Evolutionary conservation across 2,113 vertebrate genomes (phyloP).

Genomic region (Nansenia antarctica): DNA sequence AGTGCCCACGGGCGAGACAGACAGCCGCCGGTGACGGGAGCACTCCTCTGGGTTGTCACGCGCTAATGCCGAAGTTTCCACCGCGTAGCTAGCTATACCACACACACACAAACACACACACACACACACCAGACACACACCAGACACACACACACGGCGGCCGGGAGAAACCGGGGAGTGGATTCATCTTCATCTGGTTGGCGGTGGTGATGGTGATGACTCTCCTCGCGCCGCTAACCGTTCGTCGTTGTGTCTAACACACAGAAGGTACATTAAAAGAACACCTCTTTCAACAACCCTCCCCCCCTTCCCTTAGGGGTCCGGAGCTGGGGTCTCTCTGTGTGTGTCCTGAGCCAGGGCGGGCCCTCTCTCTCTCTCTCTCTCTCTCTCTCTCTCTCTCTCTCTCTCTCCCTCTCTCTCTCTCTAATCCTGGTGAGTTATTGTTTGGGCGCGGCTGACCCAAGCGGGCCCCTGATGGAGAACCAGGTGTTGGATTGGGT

Average conservation of each 20-base stretch:
- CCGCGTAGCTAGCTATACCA: too few species aligned
- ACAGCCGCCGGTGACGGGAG: conserved; percentile 13
- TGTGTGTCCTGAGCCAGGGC: too few species aligned
- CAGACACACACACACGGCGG: too few species aligned
- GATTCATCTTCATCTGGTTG: conserved; percentile 77
- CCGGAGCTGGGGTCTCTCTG: too few species aligned
- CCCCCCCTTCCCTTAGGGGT: too few species aligned
- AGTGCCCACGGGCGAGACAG: conserved; percentile 14
- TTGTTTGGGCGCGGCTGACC: background rate
- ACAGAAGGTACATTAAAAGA: conserved; percentile 8
- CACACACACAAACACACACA: too few species aligned
- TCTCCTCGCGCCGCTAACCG: background rate
- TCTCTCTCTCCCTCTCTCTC: background rate
- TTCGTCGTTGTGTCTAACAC: background rate
- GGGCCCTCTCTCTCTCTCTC: background rate
- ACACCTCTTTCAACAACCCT: background rate
- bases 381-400: background rate
- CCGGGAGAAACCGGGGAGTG: conserved; percentile 37
- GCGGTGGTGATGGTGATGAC: background rate
- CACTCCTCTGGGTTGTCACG: conserved; percentile 12
- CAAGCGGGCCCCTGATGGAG: conserved; percentile 72
- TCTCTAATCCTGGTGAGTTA: conserved; percentile 7
- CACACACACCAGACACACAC: too few species aligned
- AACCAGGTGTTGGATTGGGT: conserved; percentile 75
- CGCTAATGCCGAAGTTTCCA: conserved; percentile 37